Evolutionary conservation across 1,140 invertebrate genomes (phyloP).

Genomic region (Brachionus rubens): DNA sequence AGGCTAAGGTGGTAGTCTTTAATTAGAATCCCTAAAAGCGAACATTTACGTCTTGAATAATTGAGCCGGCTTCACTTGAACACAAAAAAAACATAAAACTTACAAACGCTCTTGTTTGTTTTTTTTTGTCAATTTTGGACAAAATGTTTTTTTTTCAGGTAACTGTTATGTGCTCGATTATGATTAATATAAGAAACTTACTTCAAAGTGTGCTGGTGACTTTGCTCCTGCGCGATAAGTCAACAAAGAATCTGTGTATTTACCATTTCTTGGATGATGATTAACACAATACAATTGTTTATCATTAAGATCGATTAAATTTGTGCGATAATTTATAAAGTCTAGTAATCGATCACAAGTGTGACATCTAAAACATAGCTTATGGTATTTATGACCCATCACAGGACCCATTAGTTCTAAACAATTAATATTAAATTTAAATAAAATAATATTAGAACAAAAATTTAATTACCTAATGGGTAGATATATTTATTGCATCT

Average conservation of each 20-base stretch:
- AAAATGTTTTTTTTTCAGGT: too few relatives aligned
- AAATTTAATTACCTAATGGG: background rate
- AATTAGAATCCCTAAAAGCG: too few relatives aligned
- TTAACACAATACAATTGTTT: slow-evolving; percentile 94
- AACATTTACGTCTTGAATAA: too few relatives aligned
- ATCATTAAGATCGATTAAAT: slow-evolving; percentile 88
- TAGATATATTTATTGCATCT: slow-evolving; percentile 34
- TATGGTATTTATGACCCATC: slow-evolving; percentile 95
- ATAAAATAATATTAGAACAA: background rate
- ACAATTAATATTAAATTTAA: background rate
- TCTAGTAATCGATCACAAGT: slow-evolving; percentile 88
- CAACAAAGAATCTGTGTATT: slow-evolving; percentile 15
- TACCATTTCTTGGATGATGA: slow-evolving; percentile 86
- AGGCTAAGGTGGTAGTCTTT: too few relatives aligned
- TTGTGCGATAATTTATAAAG: slow-evolving; percentile 95
- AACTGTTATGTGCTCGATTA: too few relatives aligned
- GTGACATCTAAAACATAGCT: slow-evolving; percentile 93
- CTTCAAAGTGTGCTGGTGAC: slow-evolving; percentile 13
- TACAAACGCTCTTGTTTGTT: too few relatives aligned
- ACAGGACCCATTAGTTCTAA: slow-evolving; percentile 81
- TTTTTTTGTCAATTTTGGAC: too few relatives aligned
- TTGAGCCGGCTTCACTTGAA: too few relatives aligned
- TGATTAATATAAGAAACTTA: background rate
- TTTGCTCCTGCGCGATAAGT: background rate
- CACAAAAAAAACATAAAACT: background rate